phyloP scores from a whole-genome alignment of 2,888 invertebrate species.

The Tridacna gigas region DNA sequence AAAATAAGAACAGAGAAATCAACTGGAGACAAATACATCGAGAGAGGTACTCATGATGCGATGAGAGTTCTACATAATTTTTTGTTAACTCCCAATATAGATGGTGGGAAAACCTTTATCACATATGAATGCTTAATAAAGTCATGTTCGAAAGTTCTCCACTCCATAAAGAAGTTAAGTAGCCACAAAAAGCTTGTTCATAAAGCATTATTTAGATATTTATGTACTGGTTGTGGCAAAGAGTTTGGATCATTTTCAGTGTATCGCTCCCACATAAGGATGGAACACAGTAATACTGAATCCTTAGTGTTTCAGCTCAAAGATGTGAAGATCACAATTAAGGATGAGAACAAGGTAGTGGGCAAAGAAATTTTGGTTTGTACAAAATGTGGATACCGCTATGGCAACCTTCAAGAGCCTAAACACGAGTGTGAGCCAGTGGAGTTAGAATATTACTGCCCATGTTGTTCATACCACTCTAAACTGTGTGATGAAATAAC shows the following conservation, averaged over 20 bases:
- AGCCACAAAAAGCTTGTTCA: slow-evolving; percentile 15
- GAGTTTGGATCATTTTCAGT: not conserved
- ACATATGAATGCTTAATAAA: slow-evolving; percentile 2
- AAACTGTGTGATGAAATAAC: not conserved
- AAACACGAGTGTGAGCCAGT: slow-evolving; percentile 2
- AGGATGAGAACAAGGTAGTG: not conserved
- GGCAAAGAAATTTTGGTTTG: slow-evolving; percentile 3
- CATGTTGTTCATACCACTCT: not conserved
- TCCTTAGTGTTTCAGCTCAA: not conserved
- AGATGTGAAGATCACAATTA: slow-evolving; percentile 17
- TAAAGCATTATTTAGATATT: slow-evolving; percentile 2
- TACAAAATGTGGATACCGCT: slow-evolving; percentile 22
- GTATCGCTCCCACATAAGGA: slow-evolving; percentile 24
- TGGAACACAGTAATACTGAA: slow-evolving; percentile 13
- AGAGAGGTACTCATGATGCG: too few species aligned
- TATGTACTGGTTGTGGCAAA: slow-evolving; percentile 20
- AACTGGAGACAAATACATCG: not conserved
- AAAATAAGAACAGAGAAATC: not conserved
- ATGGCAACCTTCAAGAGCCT: not conserved
- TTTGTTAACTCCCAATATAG: too few species aligned
- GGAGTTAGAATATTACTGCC: not conserved
- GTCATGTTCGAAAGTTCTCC: not conserved
- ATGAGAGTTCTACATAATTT: too few species aligned
- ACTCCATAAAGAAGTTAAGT: not conserved
- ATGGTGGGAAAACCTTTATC: not conserved